Evolutionary conservation across 2,797 vertebrate genomes (phyloP).

Genomic region (Heliangelus exortis): DNA sequence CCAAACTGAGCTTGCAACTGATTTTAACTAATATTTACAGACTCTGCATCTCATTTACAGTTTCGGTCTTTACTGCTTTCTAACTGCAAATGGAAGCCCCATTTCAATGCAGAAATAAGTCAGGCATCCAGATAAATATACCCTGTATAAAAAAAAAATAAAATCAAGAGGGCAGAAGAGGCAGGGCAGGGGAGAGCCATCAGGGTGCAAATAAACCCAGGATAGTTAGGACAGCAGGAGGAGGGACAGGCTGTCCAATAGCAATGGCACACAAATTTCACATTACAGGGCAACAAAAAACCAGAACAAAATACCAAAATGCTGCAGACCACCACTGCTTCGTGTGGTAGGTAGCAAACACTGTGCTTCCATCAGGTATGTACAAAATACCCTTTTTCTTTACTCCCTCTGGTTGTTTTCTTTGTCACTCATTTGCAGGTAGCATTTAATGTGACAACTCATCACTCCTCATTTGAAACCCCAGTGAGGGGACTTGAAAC

Average conservation of each 20-base stretch:
- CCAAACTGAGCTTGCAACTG: not conserved
- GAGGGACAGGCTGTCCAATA: not conserved
- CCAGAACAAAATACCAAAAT: not conserved
- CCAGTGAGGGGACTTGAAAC: not conserved
- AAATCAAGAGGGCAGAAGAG: not conserved
- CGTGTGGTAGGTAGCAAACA: rapidly evolving
- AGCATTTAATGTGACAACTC: not conserved
- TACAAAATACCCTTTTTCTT: not conserved
- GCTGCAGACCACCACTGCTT: not conserved
- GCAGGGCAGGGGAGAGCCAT: not conserved
- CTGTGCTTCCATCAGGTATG: rapidly evolving
- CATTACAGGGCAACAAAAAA: not conserved
- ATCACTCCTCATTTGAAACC: not conserved
- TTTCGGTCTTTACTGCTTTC: not conserved
- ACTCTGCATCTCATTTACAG: not conserved
- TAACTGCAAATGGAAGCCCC: not conserved
- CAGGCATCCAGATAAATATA: not conserved
- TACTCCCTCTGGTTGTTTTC: too few species aligned
- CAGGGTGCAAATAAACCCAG: rapidly evolving
- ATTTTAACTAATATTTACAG: not conserved
- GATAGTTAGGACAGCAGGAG: not conserved
- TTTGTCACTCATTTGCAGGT: not conserved
- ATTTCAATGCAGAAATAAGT: not conserved
- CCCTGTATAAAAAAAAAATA: rapidly evolving
- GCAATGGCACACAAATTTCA: not conserved